A percentile compares a stretch with the other conserved stretches of the same genome.
Evolutionary conservation across 2,888 invertebrate genomes (phyloP).

Genomic region (Nezara viridula): DNA sequence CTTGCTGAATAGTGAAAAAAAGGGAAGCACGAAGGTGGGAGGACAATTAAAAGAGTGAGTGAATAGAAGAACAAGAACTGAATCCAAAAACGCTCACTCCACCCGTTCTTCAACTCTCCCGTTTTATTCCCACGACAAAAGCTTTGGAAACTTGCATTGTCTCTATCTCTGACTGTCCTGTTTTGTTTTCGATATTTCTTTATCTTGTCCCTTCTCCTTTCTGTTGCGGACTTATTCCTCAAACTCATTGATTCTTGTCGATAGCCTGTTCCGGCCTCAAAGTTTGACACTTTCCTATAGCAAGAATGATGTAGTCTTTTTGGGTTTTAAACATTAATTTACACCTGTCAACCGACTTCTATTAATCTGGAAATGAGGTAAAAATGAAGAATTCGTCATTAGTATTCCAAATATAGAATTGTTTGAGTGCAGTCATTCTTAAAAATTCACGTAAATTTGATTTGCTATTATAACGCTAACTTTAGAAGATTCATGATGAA

Average conservation of each 20-base stretch:
- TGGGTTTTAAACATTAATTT: too few species aligned
- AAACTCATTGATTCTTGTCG: neutral
- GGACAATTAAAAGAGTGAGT: neutral
- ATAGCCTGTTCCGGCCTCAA: too few species aligned
- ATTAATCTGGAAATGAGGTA: too few species aligned
- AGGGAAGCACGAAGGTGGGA: neutral
- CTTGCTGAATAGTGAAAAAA: neutral
- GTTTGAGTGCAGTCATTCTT: too few species aligned
- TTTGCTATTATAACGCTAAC: too few species aligned
- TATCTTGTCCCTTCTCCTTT: neutral
- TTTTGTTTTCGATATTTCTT: neutral
- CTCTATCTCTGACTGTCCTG: neutral
- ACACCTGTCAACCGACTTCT: too few species aligned
- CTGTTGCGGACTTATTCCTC: neutral
- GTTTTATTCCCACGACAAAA: neutral
- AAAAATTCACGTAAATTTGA: too few species aligned
- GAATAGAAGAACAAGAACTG: neutral
- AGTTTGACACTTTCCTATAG: conserved; percentile 60
- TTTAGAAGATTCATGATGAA: too few species aligned
- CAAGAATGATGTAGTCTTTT: too few species aligned
- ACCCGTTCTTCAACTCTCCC: neutral
- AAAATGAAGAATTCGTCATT: too few species aligned
- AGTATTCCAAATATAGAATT: too few species aligned
- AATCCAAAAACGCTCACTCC: neutral
- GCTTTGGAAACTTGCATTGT: neutral